These are phyloP conservation scores for Schizothorax lantsangensis DNA, from an alignment of 2,797 vertebrate genomes.

Conservation along the genomic window DNA sequence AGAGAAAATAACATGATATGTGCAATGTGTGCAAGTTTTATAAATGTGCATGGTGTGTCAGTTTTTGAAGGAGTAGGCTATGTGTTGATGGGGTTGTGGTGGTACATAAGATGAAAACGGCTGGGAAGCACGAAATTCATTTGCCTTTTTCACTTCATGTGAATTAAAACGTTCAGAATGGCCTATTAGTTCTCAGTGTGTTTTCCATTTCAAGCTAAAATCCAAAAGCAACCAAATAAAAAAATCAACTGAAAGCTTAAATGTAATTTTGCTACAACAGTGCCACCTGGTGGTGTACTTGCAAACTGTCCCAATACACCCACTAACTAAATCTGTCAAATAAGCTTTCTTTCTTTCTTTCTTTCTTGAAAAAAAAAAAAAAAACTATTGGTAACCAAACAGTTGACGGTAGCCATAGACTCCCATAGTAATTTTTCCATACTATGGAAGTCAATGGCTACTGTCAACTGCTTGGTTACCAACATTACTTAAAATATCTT, in stretches of 20 bases:
- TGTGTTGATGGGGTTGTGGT: neutral
- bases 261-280: neutral
- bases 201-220: neutral
- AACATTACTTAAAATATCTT: neutral
- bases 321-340: neutral
- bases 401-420: neutral
- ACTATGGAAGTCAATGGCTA: neutral
- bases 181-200: neutral
- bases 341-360: neutral
- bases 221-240: neutral
- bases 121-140: neutral
- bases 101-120: too few species aligned
- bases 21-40: neutral
- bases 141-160: neutral
- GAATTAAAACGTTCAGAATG: neutral
- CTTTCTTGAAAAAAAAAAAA: too few species aligned
- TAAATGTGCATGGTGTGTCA: neutral
- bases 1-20: neutral
- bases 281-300: neutral
- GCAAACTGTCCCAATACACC: neutral
- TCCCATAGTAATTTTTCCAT: neutral
- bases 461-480: slow-evolving; percentile 1
- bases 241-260: neutral
- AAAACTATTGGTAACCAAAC: too few species aligned
- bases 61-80: neutral